phyloP scores from a whole-genome alignment of 2,113 vertebrate genomes.

The Daboia siamensis region DNA sequence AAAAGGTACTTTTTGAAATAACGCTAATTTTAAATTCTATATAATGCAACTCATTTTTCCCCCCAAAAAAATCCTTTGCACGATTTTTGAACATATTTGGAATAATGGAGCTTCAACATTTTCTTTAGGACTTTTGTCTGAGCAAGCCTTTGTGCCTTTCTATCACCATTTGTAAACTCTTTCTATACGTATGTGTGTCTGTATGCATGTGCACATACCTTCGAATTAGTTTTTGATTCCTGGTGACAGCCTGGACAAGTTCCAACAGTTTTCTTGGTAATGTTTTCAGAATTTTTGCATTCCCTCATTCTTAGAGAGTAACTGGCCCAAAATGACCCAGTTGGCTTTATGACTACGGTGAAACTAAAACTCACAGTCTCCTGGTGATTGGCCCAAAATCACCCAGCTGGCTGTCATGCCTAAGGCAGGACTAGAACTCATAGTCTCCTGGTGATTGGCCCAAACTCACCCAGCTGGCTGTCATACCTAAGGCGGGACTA shows the following conservation, averaged over 20 bases:
- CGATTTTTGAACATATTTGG: neutral
- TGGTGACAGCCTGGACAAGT: neutral
- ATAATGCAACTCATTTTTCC: neutral
- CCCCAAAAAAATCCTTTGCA: neutral
- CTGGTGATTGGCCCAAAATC: neutral
- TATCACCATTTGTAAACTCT: neutral
- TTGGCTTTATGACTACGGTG: neutral
- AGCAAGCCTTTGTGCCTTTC: neutral
- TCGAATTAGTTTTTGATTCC: neutral
- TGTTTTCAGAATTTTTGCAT: neutral
- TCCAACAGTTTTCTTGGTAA: neutral
- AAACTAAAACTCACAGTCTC: neutral
- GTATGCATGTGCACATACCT: rapidly evolving
- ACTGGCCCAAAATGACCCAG: neutral
- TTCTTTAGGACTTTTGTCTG: neutral
- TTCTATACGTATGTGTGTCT: neutral
- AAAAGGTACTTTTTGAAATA: neutral
- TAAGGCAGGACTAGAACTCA: neutral
- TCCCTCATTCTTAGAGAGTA: neutral
- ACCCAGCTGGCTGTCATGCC: too few relatives aligned
- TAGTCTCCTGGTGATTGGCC: neutral
- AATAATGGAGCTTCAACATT: neutral
- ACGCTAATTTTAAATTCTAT: neutral
- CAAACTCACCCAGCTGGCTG: neutral
- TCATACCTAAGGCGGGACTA: neutral